Evolutionary conservation across 2,113 vertebrate genomes (phyloP).

Genomic region (Pygoscelis antarcticus): DNA sequence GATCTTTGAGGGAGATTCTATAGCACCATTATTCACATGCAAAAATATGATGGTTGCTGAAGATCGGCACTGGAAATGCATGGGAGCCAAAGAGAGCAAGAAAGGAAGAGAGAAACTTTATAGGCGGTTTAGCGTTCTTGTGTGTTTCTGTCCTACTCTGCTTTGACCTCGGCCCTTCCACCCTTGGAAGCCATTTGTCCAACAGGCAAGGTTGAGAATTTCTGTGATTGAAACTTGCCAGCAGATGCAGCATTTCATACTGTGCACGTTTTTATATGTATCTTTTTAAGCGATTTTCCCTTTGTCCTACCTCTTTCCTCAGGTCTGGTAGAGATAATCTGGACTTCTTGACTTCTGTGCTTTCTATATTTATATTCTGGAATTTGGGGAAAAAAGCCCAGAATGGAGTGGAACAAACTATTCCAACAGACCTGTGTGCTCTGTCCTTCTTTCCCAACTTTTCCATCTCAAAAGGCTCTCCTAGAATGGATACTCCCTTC

Average conservation of each 20-base stretch:
- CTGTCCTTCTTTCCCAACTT: not conserved
- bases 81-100: not conserved
- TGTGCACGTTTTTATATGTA: not conserved
- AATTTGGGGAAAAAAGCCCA: not conserved
- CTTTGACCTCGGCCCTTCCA: not conserved
- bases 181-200: not conserved
- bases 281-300: not conserved
- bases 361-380: not conserved
- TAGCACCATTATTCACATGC: not conserved
- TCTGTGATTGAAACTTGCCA: not conserved
- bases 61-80: fast-evolving
- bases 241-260: not conserved
- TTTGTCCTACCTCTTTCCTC: not conserved
- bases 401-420: not conserved
- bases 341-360: not conserved
- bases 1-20: not conserved
- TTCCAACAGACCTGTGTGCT: not conserved
- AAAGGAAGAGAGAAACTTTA: not conserved
- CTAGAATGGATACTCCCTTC: not conserved
- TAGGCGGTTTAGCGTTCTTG: not conserved
- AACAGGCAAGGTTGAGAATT: not conserved
- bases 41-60: not conserved
- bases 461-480: not conserved
- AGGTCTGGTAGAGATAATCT: not conserved
- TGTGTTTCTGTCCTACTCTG: not conserved